phyloP scores from a whole-genome alignment of 2,113 vertebrate species.

The Bubo scandiacus region DNA sequence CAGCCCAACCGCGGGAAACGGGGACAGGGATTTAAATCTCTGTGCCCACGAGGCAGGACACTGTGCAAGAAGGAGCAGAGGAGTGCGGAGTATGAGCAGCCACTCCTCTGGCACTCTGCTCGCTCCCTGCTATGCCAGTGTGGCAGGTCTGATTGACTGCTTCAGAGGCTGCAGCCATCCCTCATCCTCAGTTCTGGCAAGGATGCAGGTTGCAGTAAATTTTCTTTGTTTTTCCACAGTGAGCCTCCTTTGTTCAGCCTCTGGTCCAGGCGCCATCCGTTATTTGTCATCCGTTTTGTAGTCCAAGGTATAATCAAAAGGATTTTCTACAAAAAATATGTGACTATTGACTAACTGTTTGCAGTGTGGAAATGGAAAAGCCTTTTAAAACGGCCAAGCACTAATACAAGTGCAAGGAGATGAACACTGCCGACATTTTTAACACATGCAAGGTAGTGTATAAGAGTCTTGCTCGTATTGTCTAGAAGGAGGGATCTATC shows the following conservation, averaged over 20 bases:
- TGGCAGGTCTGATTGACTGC: background rate
- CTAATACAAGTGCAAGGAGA: background rate
- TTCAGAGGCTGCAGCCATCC: background rate
- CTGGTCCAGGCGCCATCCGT: background rate
- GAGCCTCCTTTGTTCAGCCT: background rate
- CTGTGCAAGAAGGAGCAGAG: fast-evolving
- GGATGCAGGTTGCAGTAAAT: background rate
- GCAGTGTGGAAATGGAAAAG: background rate
- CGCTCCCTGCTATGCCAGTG: background rate
- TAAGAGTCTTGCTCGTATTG: background rate
- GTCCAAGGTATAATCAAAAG: background rate
- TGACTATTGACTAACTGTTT: background rate
- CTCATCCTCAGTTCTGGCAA: background rate
- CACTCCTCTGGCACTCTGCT: background rate
- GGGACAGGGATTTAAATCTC: background rate
- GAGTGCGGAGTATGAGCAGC: background rate
- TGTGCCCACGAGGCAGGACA: background rate
- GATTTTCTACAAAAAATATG: background rate
- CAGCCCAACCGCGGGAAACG: background rate
- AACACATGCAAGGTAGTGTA: background rate
- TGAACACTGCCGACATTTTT: background rate
- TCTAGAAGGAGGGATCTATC: background rate
- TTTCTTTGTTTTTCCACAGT: background rate
- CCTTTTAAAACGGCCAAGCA: background rate
- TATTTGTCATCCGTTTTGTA: background rate